phyloP scores from a whole-genome alignment of 2,113 vertebrate genomes.

The Neolamprologus caudopunctatus region DNA sequence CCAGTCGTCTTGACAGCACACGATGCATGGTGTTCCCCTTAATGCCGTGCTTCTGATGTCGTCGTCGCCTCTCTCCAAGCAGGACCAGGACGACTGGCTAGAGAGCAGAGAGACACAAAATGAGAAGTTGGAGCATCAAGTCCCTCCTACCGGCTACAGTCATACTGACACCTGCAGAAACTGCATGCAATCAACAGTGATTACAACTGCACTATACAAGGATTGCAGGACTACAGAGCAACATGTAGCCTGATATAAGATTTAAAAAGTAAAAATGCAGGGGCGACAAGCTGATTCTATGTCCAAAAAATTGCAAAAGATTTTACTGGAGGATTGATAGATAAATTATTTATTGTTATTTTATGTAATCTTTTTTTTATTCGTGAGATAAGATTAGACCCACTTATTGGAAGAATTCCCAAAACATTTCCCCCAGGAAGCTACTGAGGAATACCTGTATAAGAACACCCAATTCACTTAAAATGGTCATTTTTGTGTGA shows the following conservation, averaged over 20 bases:
- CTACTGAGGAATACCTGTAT: neutral
- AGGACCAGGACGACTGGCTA: conserved; percentile 79
- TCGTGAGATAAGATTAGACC: neutral
- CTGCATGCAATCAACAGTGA: conserved; percentile 31
- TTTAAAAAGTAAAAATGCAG: neutral
- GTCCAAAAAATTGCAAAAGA: neutral
- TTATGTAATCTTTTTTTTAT: neutral
- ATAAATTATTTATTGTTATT: neutral
- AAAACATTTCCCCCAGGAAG: neutral
- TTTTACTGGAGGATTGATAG: neutral
- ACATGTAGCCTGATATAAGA: neutral
- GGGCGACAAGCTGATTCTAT: neutral
- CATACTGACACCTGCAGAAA: conserved; percentile 88
- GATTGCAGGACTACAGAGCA: neutral
- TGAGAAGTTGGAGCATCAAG: conserved; percentile 82
- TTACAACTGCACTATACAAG: neutral
- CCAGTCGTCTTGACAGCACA: conserved; percentile 49
- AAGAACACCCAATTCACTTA: neutral
- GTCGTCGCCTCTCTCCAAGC: conserved; percentile 51
- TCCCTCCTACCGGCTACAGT: conserved; percentile 93
- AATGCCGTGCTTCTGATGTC: conserved; percentile 24
- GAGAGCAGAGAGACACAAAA: conserved; percentile 60
- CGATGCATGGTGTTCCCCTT: conserved; percentile 63
- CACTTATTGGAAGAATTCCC: neutral
- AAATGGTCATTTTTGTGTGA: neutral